Base-by-base conservation (phyloP, 2,888 invertebrate species). In the Strigamia crassipes region DNA sequence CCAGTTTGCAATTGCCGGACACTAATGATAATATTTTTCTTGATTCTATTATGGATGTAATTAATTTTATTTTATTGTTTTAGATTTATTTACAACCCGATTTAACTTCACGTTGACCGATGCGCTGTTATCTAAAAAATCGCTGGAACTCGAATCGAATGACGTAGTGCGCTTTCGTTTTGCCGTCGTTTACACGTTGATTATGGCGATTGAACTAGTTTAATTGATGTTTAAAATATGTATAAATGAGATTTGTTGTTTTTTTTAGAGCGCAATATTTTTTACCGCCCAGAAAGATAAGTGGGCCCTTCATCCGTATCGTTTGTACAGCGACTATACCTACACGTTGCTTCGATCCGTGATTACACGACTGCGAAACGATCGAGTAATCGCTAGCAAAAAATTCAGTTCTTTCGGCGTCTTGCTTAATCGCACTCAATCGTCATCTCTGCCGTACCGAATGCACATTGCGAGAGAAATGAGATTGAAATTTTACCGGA, bases 271-370 rank as follows among this genome's bases (percentile, higher is more conserved):
- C 84, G 91, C 92, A 0, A 88, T 94, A 85, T 91, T 91, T 82
- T 90, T 90, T 85, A 88, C 89, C 66, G 89, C 90, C 82, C 92
- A 93, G 84, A 91, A 92, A 85, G 90, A 90, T 0, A 90, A 91
- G 0, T 91, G 91, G 87, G 90, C 91, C 0, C 90, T 91, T 84
- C 92, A 93, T 84, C 88, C 94, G 83, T 93, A 92, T 85, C 91
- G 91, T 85, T 90, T 94, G 18, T 93, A 93, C 85, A 92, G 92
- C 84, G 92, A 92, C 84, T 94, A 92, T 87, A 91, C 92, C 0
- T 93, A 94, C 84, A 88, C 89, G 34, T 86, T 92, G 6, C 87
- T 94, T 5, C 88, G 91, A 80, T 88, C 89, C 0, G 92, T 92
- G 0, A 90, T 93, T 85, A 87, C 88, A 4, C 90, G 91, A 85